Evolutionary conservation across 1,140 invertebrate species (phyloP).

Genomic region (Achroia grisella): DNA sequence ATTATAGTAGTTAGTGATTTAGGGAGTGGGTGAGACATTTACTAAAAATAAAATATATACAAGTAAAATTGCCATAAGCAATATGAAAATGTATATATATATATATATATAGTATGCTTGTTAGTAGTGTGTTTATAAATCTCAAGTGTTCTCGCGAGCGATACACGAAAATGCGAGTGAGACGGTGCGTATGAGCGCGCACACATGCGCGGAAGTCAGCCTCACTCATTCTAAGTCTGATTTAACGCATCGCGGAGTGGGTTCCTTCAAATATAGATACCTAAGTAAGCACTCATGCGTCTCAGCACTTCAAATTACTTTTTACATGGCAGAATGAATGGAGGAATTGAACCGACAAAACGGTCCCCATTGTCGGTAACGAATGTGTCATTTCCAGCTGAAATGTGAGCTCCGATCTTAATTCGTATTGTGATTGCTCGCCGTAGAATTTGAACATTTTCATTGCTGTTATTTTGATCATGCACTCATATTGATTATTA

Average conservation of each 20-base stretch:
- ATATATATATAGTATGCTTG: no score
- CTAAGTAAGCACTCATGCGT: slow-evolving; percentile 39
- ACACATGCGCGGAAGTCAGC: slow-evolving; percentile 59
- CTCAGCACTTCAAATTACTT: slow-evolving; percentile 54
- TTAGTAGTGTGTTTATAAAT: slow-evolving; percentile 8
- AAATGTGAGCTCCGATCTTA: slow-evolving; percentile 36
- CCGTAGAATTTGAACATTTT: slow-evolving; percentile 4
- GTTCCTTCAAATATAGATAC: slow-evolving; percentile 56
- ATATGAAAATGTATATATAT: no score
- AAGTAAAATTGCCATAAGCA: no score
- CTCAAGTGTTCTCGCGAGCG: slow-evolving; percentile 22
- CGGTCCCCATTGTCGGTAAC: slow-evolving; percentile 41
- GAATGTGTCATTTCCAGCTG: slow-evolving; percentile 51
- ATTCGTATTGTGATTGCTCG: slow-evolving; percentile 17
- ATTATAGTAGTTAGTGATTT: no score
- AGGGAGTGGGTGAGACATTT: no score
- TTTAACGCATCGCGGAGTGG: slow-evolving; percentile 60
- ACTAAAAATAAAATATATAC: no score
- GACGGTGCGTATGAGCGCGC: slow-evolving; percentile 39
- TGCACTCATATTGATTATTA: slow-evolving; percentile 4
- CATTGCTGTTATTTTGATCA: slow-evolving; percentile 2
- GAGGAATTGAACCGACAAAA: slow-evolving; percentile 55
- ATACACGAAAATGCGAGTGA: slow-evolving; percentile 23
- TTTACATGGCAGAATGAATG: slow-evolving; percentile 55
- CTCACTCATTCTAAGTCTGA: slow-evolving; percentile 53